Conservation (phyloP, 2,888 invertebrate genomes). For the Achlya flavicornis region DNA sequence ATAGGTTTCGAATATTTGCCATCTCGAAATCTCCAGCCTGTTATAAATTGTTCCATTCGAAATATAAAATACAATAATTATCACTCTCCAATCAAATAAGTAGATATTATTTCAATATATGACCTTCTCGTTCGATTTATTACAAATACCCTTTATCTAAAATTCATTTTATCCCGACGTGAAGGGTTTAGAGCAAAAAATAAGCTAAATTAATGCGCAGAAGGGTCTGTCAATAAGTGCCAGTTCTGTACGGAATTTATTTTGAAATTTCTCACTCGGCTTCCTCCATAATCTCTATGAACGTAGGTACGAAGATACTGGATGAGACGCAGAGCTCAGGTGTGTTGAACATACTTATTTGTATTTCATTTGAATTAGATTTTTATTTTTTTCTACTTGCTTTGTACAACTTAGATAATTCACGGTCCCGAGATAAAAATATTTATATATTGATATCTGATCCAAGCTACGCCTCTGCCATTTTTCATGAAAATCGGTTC, state of each 20-base stretch:
- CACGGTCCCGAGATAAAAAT: no score
- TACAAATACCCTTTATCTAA: constrained; percentile 9
- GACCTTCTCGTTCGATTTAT: neutral
- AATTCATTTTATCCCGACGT: constrained; percentile 10
- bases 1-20: no score
- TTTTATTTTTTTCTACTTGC: neutral
- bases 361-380: neutral
- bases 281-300: constrained; percentile 37
- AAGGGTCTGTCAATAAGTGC: constrained; percentile 45
- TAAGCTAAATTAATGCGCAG: constrained; percentile 38
- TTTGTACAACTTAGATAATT: no score
- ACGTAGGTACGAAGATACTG: constrained; percentile 21
- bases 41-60: neutral
- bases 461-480: no score
- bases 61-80: neutral
- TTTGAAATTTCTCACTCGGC: constrained; percentile 43
- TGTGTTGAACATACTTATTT: neutral
- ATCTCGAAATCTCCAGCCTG: no score
- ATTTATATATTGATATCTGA: no score
- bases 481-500: no score
- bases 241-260: constrained; percentile 42
- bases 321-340: constrained; percentile 23
- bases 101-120: neutral
- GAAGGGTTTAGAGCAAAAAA: constrained; percentile 28
- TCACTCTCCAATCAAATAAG: neutral